A percentile compares a stretch with the other conserved stretches of the same genome.
Conservation (phyloP, 2,113 vertebrate species). For the Serilophus lunatus region DNA sequence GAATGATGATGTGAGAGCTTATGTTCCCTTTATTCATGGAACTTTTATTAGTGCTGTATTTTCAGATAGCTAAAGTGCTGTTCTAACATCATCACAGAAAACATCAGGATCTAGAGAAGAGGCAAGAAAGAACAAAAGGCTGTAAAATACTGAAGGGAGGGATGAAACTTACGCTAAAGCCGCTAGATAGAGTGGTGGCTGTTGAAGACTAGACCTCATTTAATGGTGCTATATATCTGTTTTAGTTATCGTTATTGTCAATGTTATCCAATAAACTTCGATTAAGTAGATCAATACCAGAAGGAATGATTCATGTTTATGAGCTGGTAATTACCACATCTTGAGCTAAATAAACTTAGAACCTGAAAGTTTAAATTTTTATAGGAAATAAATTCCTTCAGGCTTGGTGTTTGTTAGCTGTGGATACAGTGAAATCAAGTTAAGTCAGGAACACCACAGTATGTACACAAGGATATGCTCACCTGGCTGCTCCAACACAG, state of each 20-base stretch:
- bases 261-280: constrained; percentile 19
- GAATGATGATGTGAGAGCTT: constrained; percentile 8
- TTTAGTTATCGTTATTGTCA: constrained; percentile 20
- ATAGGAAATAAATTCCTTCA: background rate
- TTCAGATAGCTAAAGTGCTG: constrained; percentile 6
- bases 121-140: constrained; percentile 2
- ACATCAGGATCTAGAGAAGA: background rate
- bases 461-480: background rate
- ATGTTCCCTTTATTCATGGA: background rate
- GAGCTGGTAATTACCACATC: background rate
- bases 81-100: background rate
- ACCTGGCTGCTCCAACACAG: background rate
- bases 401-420: background rate
- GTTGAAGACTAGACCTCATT: background rate
- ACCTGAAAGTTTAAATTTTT: background rate
- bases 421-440: background rate
- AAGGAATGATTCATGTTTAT: constrained; percentile 1
- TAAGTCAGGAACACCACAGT: background rate
- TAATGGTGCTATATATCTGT: background rate
- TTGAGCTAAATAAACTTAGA: constrained; percentile 19
- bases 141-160: background rate
- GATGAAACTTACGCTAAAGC: constrained; percentile 19
- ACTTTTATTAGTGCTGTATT: constrained; percentile 10
- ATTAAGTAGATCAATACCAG: background rate
- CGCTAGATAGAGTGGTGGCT: background rate